Evolutionary conservation across 2,888 invertebrate genomes (phyloP).

Genomic region (Ferrisia virgata): DNA sequence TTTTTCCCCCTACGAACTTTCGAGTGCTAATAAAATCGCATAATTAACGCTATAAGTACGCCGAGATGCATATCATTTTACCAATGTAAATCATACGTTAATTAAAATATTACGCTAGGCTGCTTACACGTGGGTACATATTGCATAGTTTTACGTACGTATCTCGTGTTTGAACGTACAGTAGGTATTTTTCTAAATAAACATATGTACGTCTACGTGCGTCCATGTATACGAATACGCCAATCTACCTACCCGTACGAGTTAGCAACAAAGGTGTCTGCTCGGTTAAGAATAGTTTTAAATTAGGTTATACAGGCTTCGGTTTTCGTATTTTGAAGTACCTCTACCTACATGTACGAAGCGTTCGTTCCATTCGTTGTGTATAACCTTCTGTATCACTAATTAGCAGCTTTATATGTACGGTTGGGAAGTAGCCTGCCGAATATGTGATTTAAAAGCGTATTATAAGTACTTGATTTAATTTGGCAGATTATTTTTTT

Average conservation of each 20-base stretch:
- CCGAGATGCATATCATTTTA: not conserved
- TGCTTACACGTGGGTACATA: not conserved
- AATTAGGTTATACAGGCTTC: not conserved
- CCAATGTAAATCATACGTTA: not conserved
- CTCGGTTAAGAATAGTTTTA: not conserved
- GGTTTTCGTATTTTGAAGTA: not conserved
- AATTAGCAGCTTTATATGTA: too few species aligned
- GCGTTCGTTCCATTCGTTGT: not conserved
- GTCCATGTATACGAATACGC: too few species aligned
- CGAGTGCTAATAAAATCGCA: not conserved
- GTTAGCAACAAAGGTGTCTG: not conserved
- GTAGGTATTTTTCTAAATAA: not conserved
- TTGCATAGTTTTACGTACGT: not conserved
- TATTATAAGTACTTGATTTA: too few species aligned
- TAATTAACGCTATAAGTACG: not conserved
- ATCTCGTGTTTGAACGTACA: not conserved
- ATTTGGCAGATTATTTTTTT: too few species aligned
- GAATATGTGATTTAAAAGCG: too few species aligned
- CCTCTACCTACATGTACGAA: too few species aligned
- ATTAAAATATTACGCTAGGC: not conserved
- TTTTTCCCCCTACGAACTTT: not conserved
- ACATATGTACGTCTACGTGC: too few species aligned
- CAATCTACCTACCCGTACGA: too few species aligned
- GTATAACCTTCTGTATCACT: not conserved
- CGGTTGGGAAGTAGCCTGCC: too few species aligned